Percentiles rank a stretch among this genome's conserved stretches.
Evolutionary conservation across 2,113 vertebrate species (phyloP).

Genomic region (Melanocharis versteri): DNA sequence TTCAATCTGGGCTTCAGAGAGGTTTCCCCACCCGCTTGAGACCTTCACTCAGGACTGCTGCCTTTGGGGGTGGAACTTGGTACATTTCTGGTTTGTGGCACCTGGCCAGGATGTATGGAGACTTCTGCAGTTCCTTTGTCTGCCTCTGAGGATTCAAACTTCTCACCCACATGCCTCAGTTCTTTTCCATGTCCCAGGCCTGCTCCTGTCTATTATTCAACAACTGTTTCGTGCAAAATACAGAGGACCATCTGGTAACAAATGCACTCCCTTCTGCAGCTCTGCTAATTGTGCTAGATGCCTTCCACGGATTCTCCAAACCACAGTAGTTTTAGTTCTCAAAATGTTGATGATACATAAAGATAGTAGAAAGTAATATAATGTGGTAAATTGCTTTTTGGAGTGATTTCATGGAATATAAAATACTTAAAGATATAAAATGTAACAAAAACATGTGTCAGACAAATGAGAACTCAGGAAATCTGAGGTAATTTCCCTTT

Average conservation of each 20-base stretch:
- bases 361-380: constrained; percentile 56
- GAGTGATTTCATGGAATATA: constrained; percentile 34
- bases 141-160: background rate
- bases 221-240: background rate
- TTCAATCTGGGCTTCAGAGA: too few species aligned
- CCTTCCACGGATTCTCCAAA: constrained; percentile 27
- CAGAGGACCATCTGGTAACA: constrained; percentile 20
- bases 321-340: constrained; percentile 41
- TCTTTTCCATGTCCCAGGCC: background rate
- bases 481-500: constrained; percentile 58
- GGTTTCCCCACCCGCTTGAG: background rate
- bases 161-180: background rate
- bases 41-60: background rate
- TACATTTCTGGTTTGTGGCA: background rate
- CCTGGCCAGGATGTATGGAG: background rate
- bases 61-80: background rate
- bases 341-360: constrained; percentile 30
- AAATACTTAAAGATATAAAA: constrained; percentile 37
- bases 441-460: constrained; percentile 47
- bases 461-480: constrained; percentile 29
- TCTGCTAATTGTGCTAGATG: constrained; percentile 36
- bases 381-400: constrained; percentile 55
- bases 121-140: background rate
- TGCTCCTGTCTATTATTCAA: background rate
- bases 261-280: background rate